A percentile compares a stretch with the other conserved stretches of the same genome.
Evolutionary conservation across 2,113 vertebrate species (phyloP).

Genomic region (Phycodurus eques): DNA sequence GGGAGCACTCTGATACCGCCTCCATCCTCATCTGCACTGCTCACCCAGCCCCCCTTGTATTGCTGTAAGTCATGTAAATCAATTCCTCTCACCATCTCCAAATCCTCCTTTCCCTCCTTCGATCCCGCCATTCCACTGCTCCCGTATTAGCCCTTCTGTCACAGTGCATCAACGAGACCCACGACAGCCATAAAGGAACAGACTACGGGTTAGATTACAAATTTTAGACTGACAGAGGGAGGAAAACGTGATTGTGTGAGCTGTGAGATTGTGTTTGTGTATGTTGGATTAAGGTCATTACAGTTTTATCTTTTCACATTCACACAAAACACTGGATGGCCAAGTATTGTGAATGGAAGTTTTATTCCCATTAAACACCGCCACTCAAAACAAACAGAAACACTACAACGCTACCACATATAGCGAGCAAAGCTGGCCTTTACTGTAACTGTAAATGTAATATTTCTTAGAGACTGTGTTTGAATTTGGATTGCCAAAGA

Average conservation of each 20-base stretch:
- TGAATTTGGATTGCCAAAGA: background rate
- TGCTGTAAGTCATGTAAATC: constrained; percentile 19
- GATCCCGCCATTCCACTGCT: constrained; percentile 17
- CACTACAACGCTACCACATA: background rate
- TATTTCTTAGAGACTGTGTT: background rate
- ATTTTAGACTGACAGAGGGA: constrained; percentile 32
- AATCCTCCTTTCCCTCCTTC: constrained; percentile 22
- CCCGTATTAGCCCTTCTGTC: constrained; percentile 37
- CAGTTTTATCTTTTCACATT: constrained; percentile 33
- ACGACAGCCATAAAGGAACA: constrained; percentile 35
- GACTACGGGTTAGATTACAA: constrained; percentile 44
- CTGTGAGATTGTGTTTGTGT: constrained; percentile 15
- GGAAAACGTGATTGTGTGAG: constrained; percentile 27
- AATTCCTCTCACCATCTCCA: constrained; percentile 18
- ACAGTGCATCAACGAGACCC: constrained; percentile 55
- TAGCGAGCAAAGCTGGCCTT: background rate
- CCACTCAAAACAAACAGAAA: background rate
- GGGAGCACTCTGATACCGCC: background rate
- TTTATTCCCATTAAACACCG: constrained; percentile 5
- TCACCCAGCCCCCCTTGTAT: constrained; percentile 13
- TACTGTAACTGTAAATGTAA: background rate
- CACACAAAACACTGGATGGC: constrained; percentile 20
- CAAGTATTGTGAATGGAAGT: constrained; percentile 22
- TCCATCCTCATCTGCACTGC: constrained; percentile 12
- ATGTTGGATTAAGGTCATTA: constrained; percentile 59